Evolutionary conservation across 2,888 invertebrate species (phyloP), one percentile per base, ranked within the genome.

Genomic region (Hypercompe scribonia): DNA sequence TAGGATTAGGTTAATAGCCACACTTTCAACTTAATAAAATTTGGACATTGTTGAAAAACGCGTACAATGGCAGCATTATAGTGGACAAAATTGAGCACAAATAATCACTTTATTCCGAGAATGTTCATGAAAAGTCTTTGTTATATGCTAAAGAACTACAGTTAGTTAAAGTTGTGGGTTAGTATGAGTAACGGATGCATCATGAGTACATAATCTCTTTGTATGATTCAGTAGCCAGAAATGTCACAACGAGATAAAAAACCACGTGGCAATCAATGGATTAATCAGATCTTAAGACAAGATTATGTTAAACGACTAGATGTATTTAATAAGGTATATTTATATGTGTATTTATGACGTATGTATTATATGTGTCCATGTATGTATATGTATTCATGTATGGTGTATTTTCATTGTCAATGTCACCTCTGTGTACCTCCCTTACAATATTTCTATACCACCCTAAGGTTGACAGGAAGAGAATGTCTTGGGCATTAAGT

Each of bases 101-200:
- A 78, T 28, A 18, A 46, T 50, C 67, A 68, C 71, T 80, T 77
- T 46, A 70, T 74, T 72, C 75, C 10, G 69, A 70, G 78, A 83
- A 79, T 65, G 11, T 7, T n/a, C 70, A 63, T 78, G 54, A 77
- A 75, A 78, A 72, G 65, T 50, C 74, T 78, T 84, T 84, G 84
- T 84, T 79, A 73, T 15, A 18, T 54, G 24, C 33, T 28, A n/a
- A 68, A 73, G 71, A 79, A 72, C 42, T 66, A 80, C 74, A 75
- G 76, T 78, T 75, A 67, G 21, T 8, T 68, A 68, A 36, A 65
- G 68, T 42, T 63, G 65, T 72, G 50, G 69, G 65, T 50, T n/a
- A 61, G 33, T 61, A 70, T 72, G 70, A 81, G 74, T 78, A 78
- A 79, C 83, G 78, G 79, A 68, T 79, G 79, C 75, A 79, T 79